Evolutionary conservation across 2,888 invertebrate genomes (phyloP).

Genomic region (Drosophila kambysellisi): DNA sequence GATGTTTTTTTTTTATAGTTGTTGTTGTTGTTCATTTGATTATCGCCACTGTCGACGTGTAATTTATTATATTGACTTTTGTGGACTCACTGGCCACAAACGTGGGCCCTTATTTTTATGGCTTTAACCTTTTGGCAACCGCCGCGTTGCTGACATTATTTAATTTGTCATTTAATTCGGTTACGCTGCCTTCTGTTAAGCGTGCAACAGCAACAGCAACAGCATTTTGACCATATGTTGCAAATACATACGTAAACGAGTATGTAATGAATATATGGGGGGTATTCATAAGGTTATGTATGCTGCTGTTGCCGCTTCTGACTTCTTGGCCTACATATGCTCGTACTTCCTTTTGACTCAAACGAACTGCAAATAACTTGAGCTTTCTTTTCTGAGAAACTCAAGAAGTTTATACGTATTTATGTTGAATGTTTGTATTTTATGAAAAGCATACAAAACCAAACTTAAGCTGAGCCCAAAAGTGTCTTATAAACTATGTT

Average conservation of each 20-base stretch:
- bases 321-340: slow-evolving; percentile 69
- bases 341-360: slow-evolving; percentile 41
- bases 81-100: slow-evolving; percentile 19
- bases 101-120: slow-evolving; percentile 76
- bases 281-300: slow-evolving; percentile 43
- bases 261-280: slow-evolving; percentile 59
- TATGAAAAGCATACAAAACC: background rate
- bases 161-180: slow-evolving; percentile 80
- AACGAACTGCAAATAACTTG: slow-evolving; percentile 48
- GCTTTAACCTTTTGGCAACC: slow-evolving; percentile 79
- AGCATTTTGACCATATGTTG: slow-evolving; percentile 43
- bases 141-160: slow-evolving; percentile 78
- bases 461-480: background rate
- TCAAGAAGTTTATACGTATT: slow-evolving; percentile 11
- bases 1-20: slow-evolving; percentile 31
- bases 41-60: slow-evolving; percentile 80
- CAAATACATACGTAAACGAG: slow-evolving; percentile 40
- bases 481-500: background rate
- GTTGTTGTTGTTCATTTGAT: slow-evolving; percentile 74
- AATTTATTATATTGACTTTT: slow-evolving; percentile 81
- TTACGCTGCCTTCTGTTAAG: slow-evolving; percentile 45
- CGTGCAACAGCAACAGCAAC: slow-evolving; percentile 4
- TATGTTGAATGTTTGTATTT: background rate
- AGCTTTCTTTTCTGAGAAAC: slow-evolving; percentile 39
- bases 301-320: slow-evolving; percentile 40